Conservation (phyloP, 2,888 invertebrate species). For the Dilophus febrilis region DNA sequence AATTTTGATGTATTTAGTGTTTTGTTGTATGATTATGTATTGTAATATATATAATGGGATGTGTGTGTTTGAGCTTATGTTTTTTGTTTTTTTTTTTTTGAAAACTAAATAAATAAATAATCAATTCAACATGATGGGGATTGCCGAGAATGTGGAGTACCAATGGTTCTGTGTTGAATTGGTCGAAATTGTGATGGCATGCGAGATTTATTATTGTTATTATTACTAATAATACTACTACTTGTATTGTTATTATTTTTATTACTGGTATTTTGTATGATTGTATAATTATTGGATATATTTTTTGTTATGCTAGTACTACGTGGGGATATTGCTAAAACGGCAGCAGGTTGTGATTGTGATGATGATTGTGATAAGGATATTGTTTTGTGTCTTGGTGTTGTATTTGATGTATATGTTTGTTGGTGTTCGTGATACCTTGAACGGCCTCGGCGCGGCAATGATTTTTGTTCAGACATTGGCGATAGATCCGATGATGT, state of each 20-base stretch:
- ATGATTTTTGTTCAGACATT: constrained; percentile 60
- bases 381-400: constrained; percentile 30
- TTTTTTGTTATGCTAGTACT: constrained; percentile 21
- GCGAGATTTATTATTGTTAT: constrained; percentile 17
- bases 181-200: constrained; percentile 32
- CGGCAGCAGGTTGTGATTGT: constrained; percentile 19
- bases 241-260: no score
- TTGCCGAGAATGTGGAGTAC: constrained; percentile 22
- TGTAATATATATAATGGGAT: no score
- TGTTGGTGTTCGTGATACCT: constrained; percentile 39
- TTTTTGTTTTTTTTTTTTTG: constrained; percentile 8
- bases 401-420: constrained; percentile 33
- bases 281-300: no score
- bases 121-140: constrained; percentile 19
- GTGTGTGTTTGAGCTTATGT: constrained; percentile 7
- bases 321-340: constrained; percentile 28
- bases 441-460: constrained; percentile 52
- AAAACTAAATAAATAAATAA: not conserved
- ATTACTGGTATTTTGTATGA: not conserved
- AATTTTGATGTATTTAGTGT: constrained; percentile 3
- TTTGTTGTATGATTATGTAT: no score
- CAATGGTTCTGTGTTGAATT: constrained; percentile 29
- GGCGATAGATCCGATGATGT: constrained; percentile 62
- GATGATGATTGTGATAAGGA: constrained; percentile 16
- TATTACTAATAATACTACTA: not conserved